Base-by-base conservation (phyloP, 2,113 vertebrate species). In the Eclectus roratus region DNA sequence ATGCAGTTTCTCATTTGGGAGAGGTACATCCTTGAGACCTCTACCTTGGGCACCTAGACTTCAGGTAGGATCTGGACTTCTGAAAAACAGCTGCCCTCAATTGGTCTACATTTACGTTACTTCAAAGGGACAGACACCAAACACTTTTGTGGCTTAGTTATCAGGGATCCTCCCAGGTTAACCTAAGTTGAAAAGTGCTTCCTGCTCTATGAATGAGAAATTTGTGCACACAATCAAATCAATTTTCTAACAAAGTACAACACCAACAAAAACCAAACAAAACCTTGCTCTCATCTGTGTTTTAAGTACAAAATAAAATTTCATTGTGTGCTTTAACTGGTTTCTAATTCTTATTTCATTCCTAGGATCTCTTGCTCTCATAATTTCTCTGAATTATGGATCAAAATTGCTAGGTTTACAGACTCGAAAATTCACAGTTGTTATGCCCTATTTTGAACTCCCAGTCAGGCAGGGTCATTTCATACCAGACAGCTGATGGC, bases 51-150 rank as follows among this genome's bases (percentile, higher is more conserved):
- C 31, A 69, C 19, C 6, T 28, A 15, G 5, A 43, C 11, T 69
- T 77, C 29, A 43, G 21, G 17, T 12, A 28, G 19, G 10, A 10
- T 50, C 23, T 70, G 23, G 10, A 73, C 65, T 89, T 73, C 55
- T 58, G n/a, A 63, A 63, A 79, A 93, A 72, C 9, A 44, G 6
- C 11, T 68, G 9, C 17, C 23, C 12, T 80, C 21, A 53, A 27
- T 70, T 31, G 49, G 24, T 53, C 39, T 73, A 37, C 14, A 27
- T 39, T 72, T 80, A 24, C 0, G 0, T 24, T 72, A 7, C 8
- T 77, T 52, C 21, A 7, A 72, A 53, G 10, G 33, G 13, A 53
- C 16, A 53, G 13, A 2, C 52, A 83, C 25, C 0, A 4, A 86
- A 46, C 13, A 7, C 2, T 52, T 6, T 80, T 83, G 4, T 14